A percentile compares a stretch with the other conserved stretches of the same genome.
These are phyloP conservation scores for Dermatemys mawii DNA, from an alignment of 2,113 vertebrate species.

Conservation along the genomic window DNA sequence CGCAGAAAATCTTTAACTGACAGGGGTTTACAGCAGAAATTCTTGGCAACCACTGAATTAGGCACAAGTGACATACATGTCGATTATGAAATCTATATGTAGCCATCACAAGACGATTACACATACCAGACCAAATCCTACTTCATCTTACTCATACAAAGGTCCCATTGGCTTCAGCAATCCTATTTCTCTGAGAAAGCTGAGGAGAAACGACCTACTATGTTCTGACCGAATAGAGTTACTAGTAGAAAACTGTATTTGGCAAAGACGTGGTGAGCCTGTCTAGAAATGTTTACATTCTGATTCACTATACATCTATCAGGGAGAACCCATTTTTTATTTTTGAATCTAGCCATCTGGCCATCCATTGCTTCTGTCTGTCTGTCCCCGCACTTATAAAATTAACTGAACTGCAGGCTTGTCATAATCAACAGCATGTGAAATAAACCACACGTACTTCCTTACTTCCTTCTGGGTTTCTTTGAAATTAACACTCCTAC, in stretches of 20 bases:
- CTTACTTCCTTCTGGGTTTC: constrained; percentile 42
- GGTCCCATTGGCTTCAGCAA: neutral
- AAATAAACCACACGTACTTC: constrained; percentile 28
- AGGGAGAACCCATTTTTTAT: neutral
- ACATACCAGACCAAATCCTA: neutral
- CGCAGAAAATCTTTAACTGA: neutral
- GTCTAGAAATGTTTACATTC: constrained; percentile 27
- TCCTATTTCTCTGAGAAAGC: neutral
- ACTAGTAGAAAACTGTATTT: neutral
- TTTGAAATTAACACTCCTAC: constrained; percentile 41
- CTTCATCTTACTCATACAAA: neutral
- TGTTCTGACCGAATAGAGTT: neutral
- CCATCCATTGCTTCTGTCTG: neutral
- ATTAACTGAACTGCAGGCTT: constrained; percentile 11
- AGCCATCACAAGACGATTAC: neutral
- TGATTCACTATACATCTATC: neutral
- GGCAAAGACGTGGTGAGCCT: neutral
- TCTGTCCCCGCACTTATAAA: neutral
- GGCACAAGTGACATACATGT: neutral
- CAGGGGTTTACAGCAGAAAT: neutral
- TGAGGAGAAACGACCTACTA: neutral
- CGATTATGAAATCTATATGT: neutral
- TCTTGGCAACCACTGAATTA: neutral
- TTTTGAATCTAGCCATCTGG: constrained; percentile 16
- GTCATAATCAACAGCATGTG: constrained; percentile 30